Percentiles rank a stretch among this genome's conserved stretches.
Evolutionary conservation across 2,888 invertebrate genomes (phyloP).

Genomic region (Nipponacmea schrenckii): DNA sequence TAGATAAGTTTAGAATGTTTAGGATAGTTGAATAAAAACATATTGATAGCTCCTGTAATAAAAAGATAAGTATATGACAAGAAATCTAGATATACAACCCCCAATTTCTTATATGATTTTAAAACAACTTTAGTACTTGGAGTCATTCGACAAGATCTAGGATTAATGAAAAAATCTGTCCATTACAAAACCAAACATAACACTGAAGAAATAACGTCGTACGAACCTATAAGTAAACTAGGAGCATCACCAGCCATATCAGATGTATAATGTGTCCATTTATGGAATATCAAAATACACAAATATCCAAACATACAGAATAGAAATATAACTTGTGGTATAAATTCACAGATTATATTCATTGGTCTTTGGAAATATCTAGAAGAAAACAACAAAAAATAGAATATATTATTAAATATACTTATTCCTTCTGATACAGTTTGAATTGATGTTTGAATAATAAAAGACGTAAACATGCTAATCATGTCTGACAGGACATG

Average conservation of each 20-base stretch:
- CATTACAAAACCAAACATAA: neutral
- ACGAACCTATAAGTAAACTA: constrained; percentile 85
- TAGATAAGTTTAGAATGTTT: constrained; percentile 1
- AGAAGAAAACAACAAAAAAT: constrained; percentile 30
- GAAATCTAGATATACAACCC: too few relatives aligned
- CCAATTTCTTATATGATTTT: too few relatives aligned
- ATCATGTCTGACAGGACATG: too few relatives aligned
- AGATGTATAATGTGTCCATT: constrained; percentile 82
- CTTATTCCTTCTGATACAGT: too few relatives aligned
- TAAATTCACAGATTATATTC: constrained; percentile 91
- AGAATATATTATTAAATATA: too few relatives aligned
- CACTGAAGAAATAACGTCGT: too few relatives aligned
- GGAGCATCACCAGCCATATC: constrained; percentile 82
- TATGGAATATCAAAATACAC: constrained; percentile 93
- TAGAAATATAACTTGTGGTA: constrained; percentile 94
- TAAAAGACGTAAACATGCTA: too few relatives aligned
- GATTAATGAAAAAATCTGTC: neutral
- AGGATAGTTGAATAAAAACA: constrained; percentile 65
- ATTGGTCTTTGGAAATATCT: constrained; percentile 69
- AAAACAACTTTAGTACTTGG: too few relatives aligned
- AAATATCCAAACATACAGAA: constrained; percentile 93
- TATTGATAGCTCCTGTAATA: constrained; percentile 65
- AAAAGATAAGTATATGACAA: neutral
- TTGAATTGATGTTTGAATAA: too few relatives aligned
- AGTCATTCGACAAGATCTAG: too few relatives aligned